Percentiles rank a stretch among this genome's conserved stretches.
Conservation (phyloP, 2,888 invertebrate species). For the Cheilosia vulpina region DNA sequence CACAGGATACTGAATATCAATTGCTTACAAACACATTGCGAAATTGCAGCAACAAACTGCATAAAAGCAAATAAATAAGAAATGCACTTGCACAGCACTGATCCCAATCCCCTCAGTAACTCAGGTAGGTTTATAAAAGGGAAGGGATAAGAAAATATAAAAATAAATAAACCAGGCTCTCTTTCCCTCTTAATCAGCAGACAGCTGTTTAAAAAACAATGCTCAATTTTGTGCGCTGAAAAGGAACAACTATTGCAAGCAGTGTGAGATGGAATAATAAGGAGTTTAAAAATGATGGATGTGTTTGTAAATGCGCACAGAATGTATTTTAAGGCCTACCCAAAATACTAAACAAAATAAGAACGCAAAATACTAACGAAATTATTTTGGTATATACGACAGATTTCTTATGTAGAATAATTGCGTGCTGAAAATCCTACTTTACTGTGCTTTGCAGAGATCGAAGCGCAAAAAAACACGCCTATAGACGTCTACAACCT, state of each 20-base stretch:
- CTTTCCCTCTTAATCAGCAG: not conserved
- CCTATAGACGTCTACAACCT: too few relatives aligned
- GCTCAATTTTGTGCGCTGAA: not conserved
- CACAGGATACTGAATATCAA: not conserved
- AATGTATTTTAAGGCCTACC: too few relatives aligned
- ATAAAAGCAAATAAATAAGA: constrained; percentile 1
- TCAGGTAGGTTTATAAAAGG: not conserved
- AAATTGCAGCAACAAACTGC: not conserved
- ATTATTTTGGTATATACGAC: too few relatives aligned
- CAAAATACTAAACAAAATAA: too few relatives aligned
- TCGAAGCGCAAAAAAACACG: too few relatives aligned
- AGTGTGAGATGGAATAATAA: too few relatives aligned
- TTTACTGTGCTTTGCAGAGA: too few relatives aligned
- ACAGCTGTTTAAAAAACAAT: not conserved
- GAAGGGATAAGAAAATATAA: not conserved
- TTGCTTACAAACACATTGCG: not conserved
- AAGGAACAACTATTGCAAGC: not conserved
- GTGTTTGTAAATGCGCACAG: too few relatives aligned
- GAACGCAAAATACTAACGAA: too few relatives aligned
- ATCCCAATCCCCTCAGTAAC: not conserved
- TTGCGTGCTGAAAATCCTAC: too few relatives aligned
- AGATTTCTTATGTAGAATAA: too few relatives aligned
- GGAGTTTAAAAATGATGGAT: too few relatives aligned
- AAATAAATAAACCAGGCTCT: not conserved
- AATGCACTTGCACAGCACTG: not conserved